Evolutionary conservation across 2,797 vertebrate genomes (phyloP), one percentile per base, ranked within the genome.

Genomic region (Sebastes ruberrimus): DNA sequence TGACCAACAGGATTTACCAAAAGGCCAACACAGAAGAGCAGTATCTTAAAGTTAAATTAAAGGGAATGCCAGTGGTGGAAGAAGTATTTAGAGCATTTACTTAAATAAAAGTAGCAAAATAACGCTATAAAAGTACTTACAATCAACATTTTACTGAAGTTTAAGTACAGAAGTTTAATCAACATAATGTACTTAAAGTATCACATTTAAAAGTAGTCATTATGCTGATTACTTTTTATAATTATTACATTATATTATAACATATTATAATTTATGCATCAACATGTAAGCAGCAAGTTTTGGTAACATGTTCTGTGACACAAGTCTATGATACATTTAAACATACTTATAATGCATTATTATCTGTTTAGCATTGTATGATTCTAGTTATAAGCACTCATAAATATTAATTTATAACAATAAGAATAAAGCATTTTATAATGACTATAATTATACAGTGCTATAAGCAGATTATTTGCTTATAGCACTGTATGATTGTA

Each of bases 1-100:
- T 77, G 66, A 74, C 65, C 67, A 70, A 73, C 35, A 65, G 53
- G 71, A 78, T 83, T 89, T 71, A 80, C 22, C 59, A 82, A 63
- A 68, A 61, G 38, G 32, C 25, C 18, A 22, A 7, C 9, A 38
- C n/a, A 35, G 62, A 77, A 74, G 27, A 78, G 66, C 38, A 76
- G 60, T 61, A 23, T 46, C 30, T 57, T 81, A 16, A 86, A 42
- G 59, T 79, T 78, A 42, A 49, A 49, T 49, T 49, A 49, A 49
- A 79, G 28, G 52, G 32, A 72, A 71, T 80, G 28, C 23, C 60
- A 59, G 25, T 6, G 52, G 57, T 28, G n/a, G 53, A 52, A 46
- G 7, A 59, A 25, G 27, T 30, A 46, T 57, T 62, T 10, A 74
- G 2, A 74, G 27, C 0, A 28, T 38, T 69, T 63, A 49, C 14